Conservation (phyloP, 2,888 invertebrate species). For the Polydesmus complanatus region DNA sequence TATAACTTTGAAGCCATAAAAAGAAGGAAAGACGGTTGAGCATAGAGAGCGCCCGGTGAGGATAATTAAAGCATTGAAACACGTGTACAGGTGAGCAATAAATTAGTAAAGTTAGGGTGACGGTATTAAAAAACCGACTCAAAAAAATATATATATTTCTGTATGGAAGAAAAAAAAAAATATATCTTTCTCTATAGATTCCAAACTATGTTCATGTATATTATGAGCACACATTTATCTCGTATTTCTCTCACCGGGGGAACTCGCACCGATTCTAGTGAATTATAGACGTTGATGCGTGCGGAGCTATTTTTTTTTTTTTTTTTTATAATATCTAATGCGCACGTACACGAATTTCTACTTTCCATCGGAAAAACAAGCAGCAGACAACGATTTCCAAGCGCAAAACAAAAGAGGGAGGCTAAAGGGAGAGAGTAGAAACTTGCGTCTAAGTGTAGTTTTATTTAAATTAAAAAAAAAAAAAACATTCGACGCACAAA, state of each 20-base stretch:
- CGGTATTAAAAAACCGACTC: background rate
- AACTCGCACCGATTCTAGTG: background rate
- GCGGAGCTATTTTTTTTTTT: background rate
- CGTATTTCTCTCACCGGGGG: background rate
- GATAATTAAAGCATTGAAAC: background rate
- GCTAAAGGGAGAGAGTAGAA: background rate
- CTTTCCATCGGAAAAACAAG: too few species aligned
- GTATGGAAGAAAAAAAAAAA: background rate
- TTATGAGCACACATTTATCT: background rate
- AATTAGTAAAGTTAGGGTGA: background rate
- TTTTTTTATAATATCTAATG: background rate
- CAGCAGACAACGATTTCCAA: background rate
- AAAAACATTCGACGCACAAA: too few species aligned
- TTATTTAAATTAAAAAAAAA: too few species aligned
- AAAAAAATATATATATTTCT: background rate
- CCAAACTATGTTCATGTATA: background rate
- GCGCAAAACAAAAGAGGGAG: background rate
- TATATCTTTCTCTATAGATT: background rate
- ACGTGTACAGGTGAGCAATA: background rate
- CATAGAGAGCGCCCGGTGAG: background rate
- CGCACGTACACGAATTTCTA: too few species aligned
- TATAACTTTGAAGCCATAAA: background rate
- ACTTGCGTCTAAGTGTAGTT: too few species aligned
- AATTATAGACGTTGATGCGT: background rate
- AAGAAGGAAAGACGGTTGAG: background rate